Evolutionary conservation across 2,888 invertebrate genomes (phyloP).

Genomic region (Oasisia sp.): DNA sequence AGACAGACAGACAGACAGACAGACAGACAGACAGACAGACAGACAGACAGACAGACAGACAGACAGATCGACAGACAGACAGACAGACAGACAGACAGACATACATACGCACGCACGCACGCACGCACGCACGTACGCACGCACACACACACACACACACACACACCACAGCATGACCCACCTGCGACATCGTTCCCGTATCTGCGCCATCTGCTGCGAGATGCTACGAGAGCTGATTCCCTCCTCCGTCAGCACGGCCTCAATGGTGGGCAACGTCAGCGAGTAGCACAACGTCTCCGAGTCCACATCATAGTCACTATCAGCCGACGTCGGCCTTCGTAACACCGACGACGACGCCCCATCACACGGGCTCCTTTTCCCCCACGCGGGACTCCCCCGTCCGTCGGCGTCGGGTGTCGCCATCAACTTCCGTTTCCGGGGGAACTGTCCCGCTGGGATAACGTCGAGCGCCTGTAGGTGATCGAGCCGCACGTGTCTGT

Average conservation of each 20-base stretch:
- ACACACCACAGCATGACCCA: not conserved
- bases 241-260: conserved; percentile 18
- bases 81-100: not conserved
- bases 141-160: not conserved
- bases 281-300: conserved; percentile 19
- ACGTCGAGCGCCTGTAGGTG: not conserved
- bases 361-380: not conserved
- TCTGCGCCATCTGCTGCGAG: conserved; percentile 21
- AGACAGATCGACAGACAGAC: not conserved
- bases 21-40: not conserved
- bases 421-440: not conserved
- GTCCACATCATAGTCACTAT: not conserved
- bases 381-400: not conserved
- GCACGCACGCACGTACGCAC: not conserved
- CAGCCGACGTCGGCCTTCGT: not conserved
- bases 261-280: conserved; percentile 13
- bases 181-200: conserved; percentile 7
- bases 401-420: not conserved
- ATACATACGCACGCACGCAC: not conserved
- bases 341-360: not conserved
- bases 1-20: not conserved
- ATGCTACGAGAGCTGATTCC: conserved; percentile 19
- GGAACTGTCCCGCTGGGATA: not conserved
- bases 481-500: conserved; percentile 17
- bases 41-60: too few species aligned